phyloP scores from a whole-genome alignment of 2,888 invertebrate genomes.

The Aphidius colemani region DNA sequence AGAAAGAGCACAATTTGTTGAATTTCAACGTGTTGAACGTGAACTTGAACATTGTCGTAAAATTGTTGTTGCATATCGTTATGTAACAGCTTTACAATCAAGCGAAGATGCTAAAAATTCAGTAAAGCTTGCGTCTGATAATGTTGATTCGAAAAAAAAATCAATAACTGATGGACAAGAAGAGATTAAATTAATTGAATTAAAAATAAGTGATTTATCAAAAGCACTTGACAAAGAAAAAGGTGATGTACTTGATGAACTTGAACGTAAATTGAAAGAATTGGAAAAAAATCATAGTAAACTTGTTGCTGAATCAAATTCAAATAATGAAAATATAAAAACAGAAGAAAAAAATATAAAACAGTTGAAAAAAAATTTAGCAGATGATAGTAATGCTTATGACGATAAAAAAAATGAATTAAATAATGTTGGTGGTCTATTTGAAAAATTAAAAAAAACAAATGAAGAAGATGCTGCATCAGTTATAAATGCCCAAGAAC shows the following conservation, averaged over 20 bases:
- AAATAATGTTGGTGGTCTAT: constrained; percentile 67
- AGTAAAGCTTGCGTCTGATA: constrained; percentile 64
- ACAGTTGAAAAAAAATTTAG: constrained; percentile 69
- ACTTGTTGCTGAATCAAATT: constrained; percentile 67
- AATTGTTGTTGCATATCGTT: constrained; percentile 77
- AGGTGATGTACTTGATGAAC: constrained; percentile 67
- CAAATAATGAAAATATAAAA: constrained; percentile 69
- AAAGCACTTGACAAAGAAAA: constrained; percentile 71
- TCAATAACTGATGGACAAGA: constrained; percentile 64
- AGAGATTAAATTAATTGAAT: constrained; percentile 65
- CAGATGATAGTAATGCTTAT: constrained; percentile 71
- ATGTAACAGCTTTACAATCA: constrained; percentile 63
- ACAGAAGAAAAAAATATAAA: constrained; percentile 72
- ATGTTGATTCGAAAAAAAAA: constrained; percentile 64
- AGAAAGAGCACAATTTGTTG: constrained; percentile 82
- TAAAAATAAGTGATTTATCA: constrained; percentile 67
- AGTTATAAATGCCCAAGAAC: constrained; percentile 74
- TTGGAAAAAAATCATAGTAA: constrained; percentile 73
- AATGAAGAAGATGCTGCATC: constrained; percentile 72
- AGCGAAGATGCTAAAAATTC: constrained; percentile 64
- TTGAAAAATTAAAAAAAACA: constrained; percentile 71
- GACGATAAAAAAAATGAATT: constrained; percentile 67
- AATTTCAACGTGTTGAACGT: constrained; percentile 83
- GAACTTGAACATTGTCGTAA: constrained; percentile 82
- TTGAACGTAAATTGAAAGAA: constrained; percentile 69